Conservation (phyloP, 2,113 vertebrate genomes). For the Empidonax traillii region DNA sequence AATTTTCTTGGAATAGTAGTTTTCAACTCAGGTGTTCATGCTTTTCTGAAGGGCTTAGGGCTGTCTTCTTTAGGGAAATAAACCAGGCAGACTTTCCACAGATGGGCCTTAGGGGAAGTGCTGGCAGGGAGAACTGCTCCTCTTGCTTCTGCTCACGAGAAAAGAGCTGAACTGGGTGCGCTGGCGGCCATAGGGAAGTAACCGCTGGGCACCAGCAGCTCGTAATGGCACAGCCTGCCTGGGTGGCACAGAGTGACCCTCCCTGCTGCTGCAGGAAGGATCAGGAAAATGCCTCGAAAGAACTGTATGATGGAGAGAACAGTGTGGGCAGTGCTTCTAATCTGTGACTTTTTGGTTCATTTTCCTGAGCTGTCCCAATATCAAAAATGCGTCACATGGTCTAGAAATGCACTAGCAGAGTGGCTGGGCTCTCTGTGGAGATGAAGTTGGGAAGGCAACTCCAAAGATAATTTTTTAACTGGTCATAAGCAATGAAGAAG, state of each 20-base stretch:
- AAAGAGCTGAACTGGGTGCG: not conserved
- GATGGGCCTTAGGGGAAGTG: not conserved
- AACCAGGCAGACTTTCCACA: not conserved
- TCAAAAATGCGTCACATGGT: not conserved
- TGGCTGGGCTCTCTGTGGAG: not conserved
- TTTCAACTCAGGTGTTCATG: not conserved
- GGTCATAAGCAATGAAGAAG: not conserved
- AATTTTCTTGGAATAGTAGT: not conserved
- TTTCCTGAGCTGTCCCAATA: not conserved
- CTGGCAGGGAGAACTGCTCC: not conserved
- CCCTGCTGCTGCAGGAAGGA: not conserved
- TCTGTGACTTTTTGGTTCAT: not conserved
- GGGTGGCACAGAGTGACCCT: not conserved
- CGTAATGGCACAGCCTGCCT: not conserved
- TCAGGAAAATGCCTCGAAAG: not conserved
- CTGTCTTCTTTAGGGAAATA: not conserved
- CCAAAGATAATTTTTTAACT: not conserved
- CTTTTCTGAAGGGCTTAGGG: not conserved
- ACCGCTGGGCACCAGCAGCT: fast-evolving
- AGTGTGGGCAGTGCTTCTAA: not conserved
- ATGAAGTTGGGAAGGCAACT: not conserved
- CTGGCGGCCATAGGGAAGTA: not conserved
- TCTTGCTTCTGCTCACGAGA: not conserved
- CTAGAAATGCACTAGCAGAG: not conserved
- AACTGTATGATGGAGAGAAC: not conserved